Base-by-base conservation (phyloP, 2,797 vertebrate species). In the Craterocephalus amniculus region DNA sequence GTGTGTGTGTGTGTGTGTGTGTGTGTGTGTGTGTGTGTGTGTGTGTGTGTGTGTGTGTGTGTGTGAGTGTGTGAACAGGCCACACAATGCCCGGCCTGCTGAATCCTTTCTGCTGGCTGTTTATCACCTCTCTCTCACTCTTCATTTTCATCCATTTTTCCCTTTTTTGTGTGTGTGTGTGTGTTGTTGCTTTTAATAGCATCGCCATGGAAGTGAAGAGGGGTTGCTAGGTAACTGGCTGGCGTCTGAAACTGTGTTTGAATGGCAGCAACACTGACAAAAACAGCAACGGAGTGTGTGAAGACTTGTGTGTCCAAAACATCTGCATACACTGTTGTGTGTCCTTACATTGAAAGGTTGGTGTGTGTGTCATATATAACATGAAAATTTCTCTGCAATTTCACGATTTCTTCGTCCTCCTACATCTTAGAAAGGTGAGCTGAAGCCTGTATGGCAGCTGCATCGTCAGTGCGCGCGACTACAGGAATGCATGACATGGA, bases 211-310 rank as follows among this genome's bases (percentile, higher is more conserved):
- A 91, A 92, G 86, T 88, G 89, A 88, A 72, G 83, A 80, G 79
- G 67, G 84, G 94, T 95, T 95, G 93, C 94, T 93, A 94, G 88
- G 94, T 70, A 95, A 95, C 94, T 88, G 88, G 89, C 89, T 86
- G 85, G 94, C 92, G 88, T 94, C 93, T 92, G 78, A 83, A 86
- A 83, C 63, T 74, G 80, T 80, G 85, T 87, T 85, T 89, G 88
- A 93, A 91, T 89, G 90, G 88, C 65, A 74, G 74, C 77, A 88
- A 85, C 70, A 81, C 62, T 69, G 81, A 86, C 85, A 90, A 80
- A 83, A 81, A 67, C 67, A 87, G 82, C 74, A 70, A 61, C 61
- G 48, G 60, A 59, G 35, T 43, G 51, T 10, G 26, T 57, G 26
- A 61, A 45, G 49, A 31, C n/a, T 36, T 58, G 61, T 43, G 69